phyloP scores from a whole-genome alignment of 1,140 invertebrate species.

The Drosophila azteca region DNA sequence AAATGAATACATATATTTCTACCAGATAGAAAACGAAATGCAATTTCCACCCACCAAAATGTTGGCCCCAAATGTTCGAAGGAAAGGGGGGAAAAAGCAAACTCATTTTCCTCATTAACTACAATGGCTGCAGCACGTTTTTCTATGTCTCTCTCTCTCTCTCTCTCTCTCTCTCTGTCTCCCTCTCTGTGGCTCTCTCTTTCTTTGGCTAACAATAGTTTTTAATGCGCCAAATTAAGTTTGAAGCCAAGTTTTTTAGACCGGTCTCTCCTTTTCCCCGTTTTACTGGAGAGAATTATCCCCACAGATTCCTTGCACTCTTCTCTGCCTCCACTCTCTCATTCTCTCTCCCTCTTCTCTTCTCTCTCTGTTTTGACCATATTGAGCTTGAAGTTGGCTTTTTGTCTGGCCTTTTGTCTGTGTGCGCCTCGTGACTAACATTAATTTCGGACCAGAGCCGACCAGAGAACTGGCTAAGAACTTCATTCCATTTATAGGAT shows the following conservation, averaged over 20 bases:
- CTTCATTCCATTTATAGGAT: conserved; percentile 55
- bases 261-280: conserved; percentile 1
- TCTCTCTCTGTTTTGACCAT: conserved; percentile 44
- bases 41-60: conserved; percentile 40
- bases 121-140: conserved; percentile 59
- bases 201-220: conserved; percentile 60
- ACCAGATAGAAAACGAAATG: conserved; percentile 9
- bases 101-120: conserved; percentile 62
- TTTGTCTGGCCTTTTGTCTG: conserved; percentile 50
- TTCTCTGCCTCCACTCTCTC: conserved; percentile 12
- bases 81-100: conserved; percentile 14
- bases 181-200: conserved; percentile 15
- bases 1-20: conserved; percentile 11
- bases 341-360: neutral
- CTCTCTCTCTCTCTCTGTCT: conserved; percentile 13
- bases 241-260: conserved; percentile 32
- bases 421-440: conserved; percentile 74
- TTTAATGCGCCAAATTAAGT: conserved; percentile 79
- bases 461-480: conserved; percentile 53
- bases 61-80: conserved; percentile 36
- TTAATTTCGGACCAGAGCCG: conserved; percentile 67
- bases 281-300: conserved; percentile 48
- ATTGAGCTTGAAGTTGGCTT: conserved; percentile 72
- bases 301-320: conserved; percentile 52
- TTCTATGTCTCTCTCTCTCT: conserved; percentile 29